Conservation (phyloP, 2,888 invertebrate species). For the Eretmocerus hayati region DNA sequence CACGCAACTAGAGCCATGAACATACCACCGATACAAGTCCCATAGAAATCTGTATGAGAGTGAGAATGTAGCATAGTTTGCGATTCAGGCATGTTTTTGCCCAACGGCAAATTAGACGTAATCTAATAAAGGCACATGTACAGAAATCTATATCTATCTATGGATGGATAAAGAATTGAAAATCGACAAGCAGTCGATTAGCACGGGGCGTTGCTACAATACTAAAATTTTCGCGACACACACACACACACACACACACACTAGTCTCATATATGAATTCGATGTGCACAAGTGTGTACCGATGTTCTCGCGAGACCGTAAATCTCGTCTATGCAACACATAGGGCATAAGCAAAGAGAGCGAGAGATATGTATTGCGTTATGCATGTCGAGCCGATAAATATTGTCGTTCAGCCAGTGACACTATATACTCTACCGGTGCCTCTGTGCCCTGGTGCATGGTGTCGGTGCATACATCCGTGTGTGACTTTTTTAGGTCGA, state of each 20-base stretch:
- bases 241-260: too few species aligned
- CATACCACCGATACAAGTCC: too few species aligned
- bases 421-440: too few species aligned
- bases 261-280: too few species aligned
- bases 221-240: background rate
- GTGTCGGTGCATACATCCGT: background rate
- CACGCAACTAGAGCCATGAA: too few species aligned
- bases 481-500: background rate
- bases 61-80: too few species aligned
- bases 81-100: too few species aligned
- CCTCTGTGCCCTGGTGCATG: too few species aligned
- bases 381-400: conserved; percentile 5
- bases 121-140: background rate
- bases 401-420: conserved; percentile 3
- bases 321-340: too few species aligned
- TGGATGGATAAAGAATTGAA: background rate
- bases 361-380: background rate
- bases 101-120: background rate
- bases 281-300: too few species aligned
- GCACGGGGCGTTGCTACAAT: background rate
- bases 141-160: too few species aligned
- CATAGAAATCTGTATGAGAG: too few species aligned
- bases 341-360: background rate
- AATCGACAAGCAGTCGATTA: background rate
- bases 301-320: background rate